A percentile compares a stretch with the other conserved stretches of the same genome.
Conservation (phyloP, 2,797 vertebrate species). For the Natrix natrix region DNA sequence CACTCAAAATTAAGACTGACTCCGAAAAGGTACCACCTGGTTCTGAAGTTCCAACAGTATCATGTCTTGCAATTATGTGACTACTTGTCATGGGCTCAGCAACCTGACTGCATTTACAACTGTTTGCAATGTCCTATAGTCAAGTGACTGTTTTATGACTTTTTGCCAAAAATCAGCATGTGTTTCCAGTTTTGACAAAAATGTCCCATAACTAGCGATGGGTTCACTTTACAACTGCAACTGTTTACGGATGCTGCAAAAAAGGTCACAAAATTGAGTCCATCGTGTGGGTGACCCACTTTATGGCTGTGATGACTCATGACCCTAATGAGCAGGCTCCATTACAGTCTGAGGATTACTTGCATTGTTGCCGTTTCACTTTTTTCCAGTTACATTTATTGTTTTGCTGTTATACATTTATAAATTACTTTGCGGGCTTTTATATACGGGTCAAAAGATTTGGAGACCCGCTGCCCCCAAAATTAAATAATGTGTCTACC, state of each 20-base stretch:
- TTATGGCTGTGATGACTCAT: neutral
- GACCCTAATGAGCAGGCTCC: too few species aligned
- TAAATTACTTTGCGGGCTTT: neutral
- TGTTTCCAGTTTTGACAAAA: neutral
- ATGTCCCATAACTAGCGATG: neutral
- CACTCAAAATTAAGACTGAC: neutral
- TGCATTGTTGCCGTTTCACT: neutral
- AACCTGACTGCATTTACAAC: neutral
- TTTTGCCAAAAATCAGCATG: neutral
- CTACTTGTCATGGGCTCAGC: neutral
- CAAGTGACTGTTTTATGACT: neutral
- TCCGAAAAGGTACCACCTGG: neutral
- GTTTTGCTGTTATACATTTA: neutral
- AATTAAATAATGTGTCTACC: neutral
- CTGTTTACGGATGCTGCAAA: neutral
- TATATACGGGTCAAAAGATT: neutral
- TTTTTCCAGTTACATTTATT: neutral
- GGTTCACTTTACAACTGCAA: neutral
- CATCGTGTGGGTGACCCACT: neutral
- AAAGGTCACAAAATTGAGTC: neutral
- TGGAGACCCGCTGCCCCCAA: neutral
- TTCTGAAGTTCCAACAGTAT: neutral
- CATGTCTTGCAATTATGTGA: neutral
- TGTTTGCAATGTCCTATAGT: neutral
- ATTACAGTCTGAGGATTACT: neutral